Base-by-base conservation (phyloP, 2,113 vertebrate genomes). In the Neogale vison region DNA sequence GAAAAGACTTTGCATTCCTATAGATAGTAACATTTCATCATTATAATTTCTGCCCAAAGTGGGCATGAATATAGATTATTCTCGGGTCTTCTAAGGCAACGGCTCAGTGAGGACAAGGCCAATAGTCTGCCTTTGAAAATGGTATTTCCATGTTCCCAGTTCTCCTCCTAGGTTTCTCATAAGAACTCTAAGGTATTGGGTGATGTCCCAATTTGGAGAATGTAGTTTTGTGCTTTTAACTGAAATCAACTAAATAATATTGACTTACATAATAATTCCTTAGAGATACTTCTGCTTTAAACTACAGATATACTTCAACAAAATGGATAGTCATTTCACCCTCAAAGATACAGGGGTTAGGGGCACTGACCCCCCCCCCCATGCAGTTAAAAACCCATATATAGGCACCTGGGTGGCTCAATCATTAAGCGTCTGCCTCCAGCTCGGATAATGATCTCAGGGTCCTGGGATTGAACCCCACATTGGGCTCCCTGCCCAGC, bases 1-100 rank as follows among this genome's bases (percentile, higher is more conserved):
- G 61, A 88, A 67, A 71, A 90, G 83, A 45, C 61, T 89, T 74
- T 42, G 67, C 47, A 4, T 55, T 47, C 42, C 96, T 95, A 88
- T 80, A 92, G 55, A 96, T 77, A 91, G 94, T 47, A 80, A 39
- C 80, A 7, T 87, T 71, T 74, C 93, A 26, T 92, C 88, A 26
- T 55, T n/a, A 52, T 90, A 59, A 63, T 81, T 71, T 92, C 96
- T 92, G 87, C 90, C 79, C 10, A 79, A 67, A 94, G 84, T 76
- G 80, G 87, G 83, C 90, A 6, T 63, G 84, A 45, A 69, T 94
- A 67, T 34, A 88, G 24, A 93, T 86, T 34, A 42, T n/a, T 45
- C 47, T 63, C 83, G 1, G 47, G 29, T 79, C 94, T 81, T 94
- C 95, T 47, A 31, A 90, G 93, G 94, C 92, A 90, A 71, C 34